phyloP scores from a whole-genome alignment of 2,797 vertebrate genomes.

The Novumbra hubbsi region DNA sequence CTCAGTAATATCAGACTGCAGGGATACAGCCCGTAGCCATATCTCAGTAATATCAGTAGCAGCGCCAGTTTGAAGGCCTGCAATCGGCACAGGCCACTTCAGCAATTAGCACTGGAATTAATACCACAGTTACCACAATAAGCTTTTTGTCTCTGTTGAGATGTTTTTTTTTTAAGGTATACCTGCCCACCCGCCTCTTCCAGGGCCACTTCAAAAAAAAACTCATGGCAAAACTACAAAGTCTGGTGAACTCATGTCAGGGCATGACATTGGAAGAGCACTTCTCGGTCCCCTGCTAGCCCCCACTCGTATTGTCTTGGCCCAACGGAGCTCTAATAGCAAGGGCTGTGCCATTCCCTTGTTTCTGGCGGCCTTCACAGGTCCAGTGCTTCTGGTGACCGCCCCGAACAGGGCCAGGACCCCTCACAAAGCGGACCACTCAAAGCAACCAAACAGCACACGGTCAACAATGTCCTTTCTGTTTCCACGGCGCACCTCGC shows the following conservation, averaged over 20 bases:
- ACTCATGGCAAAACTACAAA: not conserved
- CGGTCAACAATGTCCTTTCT: conserved; percentile 56
- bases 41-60: conserved; percentile 32
- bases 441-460: conserved; percentile 53
- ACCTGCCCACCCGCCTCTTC: not conserved
- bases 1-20: conserved; percentile 39
- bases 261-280: not conserved
- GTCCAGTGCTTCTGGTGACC: conserved; percentile 49
- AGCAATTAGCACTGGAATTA: conserved; percentile 53
- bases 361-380: conserved; percentile 7
- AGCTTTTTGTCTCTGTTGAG: conserved; percentile 26
- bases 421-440: conserved; percentile 55
- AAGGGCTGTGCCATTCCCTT: conserved; percentile 34
- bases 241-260: not conserved
- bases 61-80: conserved; percentile 32
- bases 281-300: not conserved
- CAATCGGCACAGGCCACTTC: conserved; percentile 32
- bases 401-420: conserved; percentile 43
- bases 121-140: conserved; percentile 48
- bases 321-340: conserved; percentile 20
- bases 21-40: no score
- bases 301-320: not conserved
- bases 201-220: not conserved
- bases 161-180: not conserved
- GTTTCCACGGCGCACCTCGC: conserved; percentile 65